These are phyloP conservation scores for Mylabris phalerata DNA, from an alignment of 1,140 invertebrate species.

Conservation along the genomic window DNA sequence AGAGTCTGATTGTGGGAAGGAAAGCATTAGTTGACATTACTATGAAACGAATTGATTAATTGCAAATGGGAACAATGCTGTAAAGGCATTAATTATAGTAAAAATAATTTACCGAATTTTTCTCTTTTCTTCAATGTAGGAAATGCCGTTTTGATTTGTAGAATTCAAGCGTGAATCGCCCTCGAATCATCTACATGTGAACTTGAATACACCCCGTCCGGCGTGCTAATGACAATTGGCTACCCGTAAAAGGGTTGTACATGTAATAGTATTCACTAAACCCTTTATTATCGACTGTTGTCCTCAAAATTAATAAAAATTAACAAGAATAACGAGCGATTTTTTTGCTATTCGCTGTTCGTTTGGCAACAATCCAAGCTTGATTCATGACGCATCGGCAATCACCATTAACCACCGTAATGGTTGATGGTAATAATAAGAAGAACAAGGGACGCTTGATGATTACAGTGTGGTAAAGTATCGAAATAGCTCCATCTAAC, in stretches of 20 bases:
- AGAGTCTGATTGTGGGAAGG: conserved; percentile 14
- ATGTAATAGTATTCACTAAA: conserved; percentile 2
- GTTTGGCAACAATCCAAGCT: conserved; percentile 5
- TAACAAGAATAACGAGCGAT: no score
- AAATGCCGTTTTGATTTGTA: no score
- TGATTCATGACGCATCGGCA: conserved; percentile 14
- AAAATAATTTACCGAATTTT: no score
- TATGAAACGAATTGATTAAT: conserved; percentile 15
- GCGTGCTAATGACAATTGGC: conserved; percentile 36
- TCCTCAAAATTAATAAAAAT: no score
- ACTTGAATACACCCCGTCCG: conserved; percentile 29
- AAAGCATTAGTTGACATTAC: conserved; percentile 14
- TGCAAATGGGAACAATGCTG: neutral
- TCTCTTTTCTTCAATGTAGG: no score
- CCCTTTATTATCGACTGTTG: no score
- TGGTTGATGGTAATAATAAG: conserved; percentile 12
- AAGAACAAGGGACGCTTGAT: conserved; percentile 10
- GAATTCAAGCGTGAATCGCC: no score
- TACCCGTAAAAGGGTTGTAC: conserved; percentile 29
- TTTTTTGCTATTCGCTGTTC: neutral
- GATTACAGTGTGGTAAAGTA: neutral
- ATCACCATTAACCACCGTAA: conserved; percentile 15
- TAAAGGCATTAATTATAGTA: no score
- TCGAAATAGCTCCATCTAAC: no score
- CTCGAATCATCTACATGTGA: conserved; percentile 10